Base-by-base conservation (phyloP, 30 jellyfish, hydroid and myxozoan species). In the Sanderia malayensis region DNA sequence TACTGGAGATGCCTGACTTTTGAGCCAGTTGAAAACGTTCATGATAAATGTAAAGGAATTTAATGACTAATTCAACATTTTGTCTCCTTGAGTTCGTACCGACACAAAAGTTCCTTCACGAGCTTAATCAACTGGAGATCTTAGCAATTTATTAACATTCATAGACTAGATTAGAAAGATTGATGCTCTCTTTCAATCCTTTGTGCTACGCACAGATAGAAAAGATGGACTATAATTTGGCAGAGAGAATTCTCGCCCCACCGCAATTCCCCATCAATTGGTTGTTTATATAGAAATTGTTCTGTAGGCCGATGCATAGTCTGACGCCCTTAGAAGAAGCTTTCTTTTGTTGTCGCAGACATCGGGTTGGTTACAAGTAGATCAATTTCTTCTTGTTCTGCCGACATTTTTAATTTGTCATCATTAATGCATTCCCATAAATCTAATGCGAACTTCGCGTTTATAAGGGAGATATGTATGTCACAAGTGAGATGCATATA, bases 331-430 rank as follows among this genome's bases (percentile, higher is more conserved):
- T 11, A 49, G 7, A 19, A 24, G 7, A 18, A 49, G 2, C 27
- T 19, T 19, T 49, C 27, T 19, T 49, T 49, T 49, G 64, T 49
- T 49, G 8, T 4, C 11, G 64, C 64, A 49, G 64, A 49, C 64
- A 49, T 49, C 64, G 64, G 64, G 64, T 49, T 49, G 8, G 23
- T 8, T 49, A 4, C 64, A 19, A 49, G 64, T 19, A 49, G 64
- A 49, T 49, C 11, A 49, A 18, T 19, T 9, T 9, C 27, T 41
- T 49, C 64, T 49, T 8, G 25, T 18, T 9, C 3, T 49, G 2
- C 64, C 64, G 64, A 49, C 64, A 37, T 37, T 37, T 13, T 37
- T 4, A 6, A 4, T 37, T 37, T 37, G 52, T 13, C 13, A n/a
- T n/a, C n/a, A n/a, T n/a, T n/a, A n/a, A n/a, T n/a, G n/a, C n/a